These are phyloP conservation scores for Sinonovacula constricta DNA, from an alignment of 1,140 invertebrate species.

Conservation along the genomic window DNA sequence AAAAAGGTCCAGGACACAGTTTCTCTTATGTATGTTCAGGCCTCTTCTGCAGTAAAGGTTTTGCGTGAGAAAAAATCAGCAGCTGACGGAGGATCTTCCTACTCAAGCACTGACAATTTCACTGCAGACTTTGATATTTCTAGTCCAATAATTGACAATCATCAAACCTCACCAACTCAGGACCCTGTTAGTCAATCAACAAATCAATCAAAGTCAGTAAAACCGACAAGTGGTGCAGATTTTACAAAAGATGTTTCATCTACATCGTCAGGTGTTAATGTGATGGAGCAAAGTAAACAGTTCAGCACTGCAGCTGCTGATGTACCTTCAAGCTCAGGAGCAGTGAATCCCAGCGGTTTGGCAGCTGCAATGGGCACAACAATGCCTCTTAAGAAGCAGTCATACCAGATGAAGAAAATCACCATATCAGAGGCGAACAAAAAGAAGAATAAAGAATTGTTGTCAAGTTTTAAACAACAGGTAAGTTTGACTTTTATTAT, in stretches of 20 bases:
- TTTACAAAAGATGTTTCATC: background rate
- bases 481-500: no score
- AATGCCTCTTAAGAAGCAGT: background rate
- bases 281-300: background rate
- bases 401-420: background rate
- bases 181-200: background rate
- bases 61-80: slow-evolving; percentile 24
- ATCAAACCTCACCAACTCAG: background rate
- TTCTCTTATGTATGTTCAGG: slow-evolving; percentile 56
- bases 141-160: slow-evolving; percentile 37
- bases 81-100: background rate
- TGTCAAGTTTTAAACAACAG: background rate
- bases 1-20: slow-evolving; percentile 56
- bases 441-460: background rate
- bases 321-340: slow-evolving; percentile 7
- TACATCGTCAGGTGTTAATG: background rate
- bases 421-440: background rate
- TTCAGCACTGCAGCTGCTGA: slow-evolving; percentile 10
- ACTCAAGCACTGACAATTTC: background rate
- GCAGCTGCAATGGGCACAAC: no score
- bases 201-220: background rate
- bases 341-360: no score
- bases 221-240: background rate
- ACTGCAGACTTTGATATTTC: slow-evolving; percentile 37
- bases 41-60: slow-evolving; percentile 45